Evolutionary conservation across 2,797 vertebrate species (phyloP), one percentile per base, ranked within the genome.

Genomic region (Diplodus puntazzo): DNA sequence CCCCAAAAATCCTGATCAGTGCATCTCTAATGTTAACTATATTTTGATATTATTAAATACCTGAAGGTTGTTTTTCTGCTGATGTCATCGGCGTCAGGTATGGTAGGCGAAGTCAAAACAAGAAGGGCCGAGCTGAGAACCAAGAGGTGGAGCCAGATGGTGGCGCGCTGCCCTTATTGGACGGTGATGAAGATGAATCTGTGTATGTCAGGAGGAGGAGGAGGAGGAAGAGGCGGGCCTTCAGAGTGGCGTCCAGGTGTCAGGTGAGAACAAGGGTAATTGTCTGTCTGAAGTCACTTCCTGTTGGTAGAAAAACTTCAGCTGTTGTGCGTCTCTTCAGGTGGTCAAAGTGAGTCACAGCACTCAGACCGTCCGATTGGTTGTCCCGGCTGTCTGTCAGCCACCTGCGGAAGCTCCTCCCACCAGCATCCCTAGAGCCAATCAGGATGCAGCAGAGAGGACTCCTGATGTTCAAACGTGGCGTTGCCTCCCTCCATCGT

Each of bases 291-390:
- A 3, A 49, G 12, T 18, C n/a, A 17, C 21, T 7, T 18, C 10
- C 8, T 73, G 8, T 16, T 11, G 3, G 8, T 17, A 30, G 39
- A 62, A 16, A 25, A 21, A 46, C 1, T 0, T 46, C 1, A 69
- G 27, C 27, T 34, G 18, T 16, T 34, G 30, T 21, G 9, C 69
- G 2, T 68, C 72, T n/a, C 75, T 54, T 70, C 96, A 97, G 90
- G 95, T 96, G 58, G 96, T 96, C 23, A 98, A 97, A 88, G 95
- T 97, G 55, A 98, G 95, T 81, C 96, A 96, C 66, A 93, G 95
- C 75, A 98, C 97, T 49, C 97, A 98, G 75, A 98, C 97, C 0
- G 91, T 92, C 43, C 82, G 84, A 13, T 30, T 94, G 63, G 93
- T 92, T 20, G 91, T 94, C 75, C 96, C 96, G 11, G 74, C 95